Percentiles rank a stretch among this genome's conserved stretches.
Conservation (phyloP, 2,113 vertebrate species). For the Malurus cyaneus region DNA sequence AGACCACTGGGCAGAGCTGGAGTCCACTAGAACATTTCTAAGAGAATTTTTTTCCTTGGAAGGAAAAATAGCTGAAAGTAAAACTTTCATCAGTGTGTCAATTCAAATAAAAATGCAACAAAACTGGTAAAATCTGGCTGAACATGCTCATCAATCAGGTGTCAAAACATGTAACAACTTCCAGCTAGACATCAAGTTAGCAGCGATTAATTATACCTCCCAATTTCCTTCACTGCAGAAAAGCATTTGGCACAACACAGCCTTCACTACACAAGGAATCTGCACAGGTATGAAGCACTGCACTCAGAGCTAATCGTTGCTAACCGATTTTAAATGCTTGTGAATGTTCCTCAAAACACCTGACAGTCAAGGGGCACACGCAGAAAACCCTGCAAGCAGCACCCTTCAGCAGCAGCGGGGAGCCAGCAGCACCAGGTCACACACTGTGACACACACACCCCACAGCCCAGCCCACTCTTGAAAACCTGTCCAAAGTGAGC, state of each 20-base stretch:
- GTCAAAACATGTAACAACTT: background rate
- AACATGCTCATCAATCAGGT: background rate
- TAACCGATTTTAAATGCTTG: too few relatives aligned
- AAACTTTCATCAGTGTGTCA: background rate
- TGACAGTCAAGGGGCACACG: too few relatives aligned
- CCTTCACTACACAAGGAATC: background rate
- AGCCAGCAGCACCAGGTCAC: too few relatives aligned
- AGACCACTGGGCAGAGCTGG: background rate
- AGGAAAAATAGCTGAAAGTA: background rate
- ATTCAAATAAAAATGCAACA: background rate
- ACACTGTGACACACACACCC: too few relatives aligned
- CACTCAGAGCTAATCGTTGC: too few relatives aligned
- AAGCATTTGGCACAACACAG: background rate
- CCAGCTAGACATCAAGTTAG: background rate
- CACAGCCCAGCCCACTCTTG: too few relatives aligned
- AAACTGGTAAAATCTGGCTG: background rate
- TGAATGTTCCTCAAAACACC: too few relatives aligned
- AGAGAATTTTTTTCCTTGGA: background rate
- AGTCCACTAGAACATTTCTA: background rate
- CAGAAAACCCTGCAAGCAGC: too few relatives aligned
- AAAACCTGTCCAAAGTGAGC: too few relatives aligned
- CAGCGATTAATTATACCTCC: background rate
- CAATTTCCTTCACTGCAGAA: background rate
- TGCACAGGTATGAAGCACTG: background rate
- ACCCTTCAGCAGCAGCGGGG: too few relatives aligned